phyloP scores from a whole-genome alignment of 2,888 invertebrate genomes.

The Mystacides longicornis region DNA sequence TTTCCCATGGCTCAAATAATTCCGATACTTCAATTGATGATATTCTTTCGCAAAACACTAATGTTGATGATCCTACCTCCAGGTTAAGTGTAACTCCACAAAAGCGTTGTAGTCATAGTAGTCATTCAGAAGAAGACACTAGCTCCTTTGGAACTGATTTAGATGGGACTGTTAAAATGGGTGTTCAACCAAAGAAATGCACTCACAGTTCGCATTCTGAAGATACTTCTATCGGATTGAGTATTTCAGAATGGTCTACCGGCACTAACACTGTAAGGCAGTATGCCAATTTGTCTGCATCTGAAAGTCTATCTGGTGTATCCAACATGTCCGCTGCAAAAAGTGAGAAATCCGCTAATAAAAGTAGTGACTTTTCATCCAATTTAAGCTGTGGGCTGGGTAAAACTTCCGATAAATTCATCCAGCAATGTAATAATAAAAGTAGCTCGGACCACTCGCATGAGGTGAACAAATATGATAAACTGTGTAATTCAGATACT shows the following conservation, averaged over 20 bases:
- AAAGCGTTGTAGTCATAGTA: slow-evolving; percentile 60
- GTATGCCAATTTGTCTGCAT: slow-evolving; percentile 67
- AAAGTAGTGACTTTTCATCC: slow-evolving; percentile 50
- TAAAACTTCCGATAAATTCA: slow-evolving; percentile 47
- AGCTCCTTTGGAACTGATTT: slow-evolving; percentile 71
- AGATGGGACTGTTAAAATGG: slow-evolving; percentile 75
- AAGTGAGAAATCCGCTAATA: slow-evolving; percentile 51
- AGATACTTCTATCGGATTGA: slow-evolving; percentile 78
- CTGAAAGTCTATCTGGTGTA: slow-evolving; percentile 50
- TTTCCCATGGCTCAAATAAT: slow-evolving; percentile 53
- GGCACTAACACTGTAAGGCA: slow-evolving; percentile 79
- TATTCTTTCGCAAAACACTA: slow-evolving; percentile 52
- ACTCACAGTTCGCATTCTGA: slow-evolving; percentile 80
- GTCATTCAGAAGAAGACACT: slow-evolving; percentile 67
- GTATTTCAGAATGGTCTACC: slow-evolving; percentile 83
- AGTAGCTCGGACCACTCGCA: slow-evolving; percentile 46
- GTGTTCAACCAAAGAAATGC: slow-evolving; percentile 70
- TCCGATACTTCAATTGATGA: slow-evolving; percentile 59
- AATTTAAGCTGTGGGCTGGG: slow-evolving; percentile 36
- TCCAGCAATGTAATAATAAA: slow-evolving; percentile 48
- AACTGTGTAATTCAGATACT: slow-evolving; percentile 54
- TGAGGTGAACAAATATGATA: slow-evolving; percentile 50
- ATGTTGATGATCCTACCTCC: slow-evolving; percentile 49
- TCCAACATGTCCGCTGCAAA: slow-evolving; percentile 54
- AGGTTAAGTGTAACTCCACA: slow-evolving; percentile 49